Conservation (phyloP, 2,797 vertebrate genomes). For the Aselliscus stoliczkanus region DNA sequence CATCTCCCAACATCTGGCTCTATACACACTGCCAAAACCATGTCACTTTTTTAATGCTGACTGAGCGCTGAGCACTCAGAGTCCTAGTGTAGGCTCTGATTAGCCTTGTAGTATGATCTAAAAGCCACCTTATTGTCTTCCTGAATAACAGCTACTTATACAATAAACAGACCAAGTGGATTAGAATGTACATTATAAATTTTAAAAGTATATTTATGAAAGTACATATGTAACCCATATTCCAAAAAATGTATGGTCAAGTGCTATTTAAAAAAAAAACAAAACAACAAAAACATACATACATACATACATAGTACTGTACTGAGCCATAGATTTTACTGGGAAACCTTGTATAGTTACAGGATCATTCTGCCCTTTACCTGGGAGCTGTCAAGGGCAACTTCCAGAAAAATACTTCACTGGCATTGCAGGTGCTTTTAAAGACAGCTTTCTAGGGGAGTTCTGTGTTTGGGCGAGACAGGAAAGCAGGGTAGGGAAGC, state of each 20-base stretch:
- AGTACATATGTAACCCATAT: not conserved
- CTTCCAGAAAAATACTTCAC: not conserved
- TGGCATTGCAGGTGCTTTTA: not conserved
- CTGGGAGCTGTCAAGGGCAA: not conserved
- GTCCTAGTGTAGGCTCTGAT: constrained; percentile 3
- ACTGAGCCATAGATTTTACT: not conserved
- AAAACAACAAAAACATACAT: not conserved
- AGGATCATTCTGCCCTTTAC: not conserved
- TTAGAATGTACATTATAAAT: not conserved
- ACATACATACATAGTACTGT: not conserved
- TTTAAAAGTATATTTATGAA: constrained; percentile 27
- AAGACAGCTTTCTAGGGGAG: constrained; percentile 7
- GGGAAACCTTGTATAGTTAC: not conserved
- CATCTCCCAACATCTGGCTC: constrained; percentile 64
- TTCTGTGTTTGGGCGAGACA: not conserved
- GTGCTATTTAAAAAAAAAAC: not conserved
- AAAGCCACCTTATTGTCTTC: constrained; percentile 7
- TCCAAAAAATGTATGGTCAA: constrained; percentile 9
- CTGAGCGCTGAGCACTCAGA: constrained; percentile 38
- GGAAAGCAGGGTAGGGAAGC: not conserved
- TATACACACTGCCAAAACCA: constrained; percentile 55
- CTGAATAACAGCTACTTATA: not conserved
- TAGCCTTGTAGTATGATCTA: not conserved
- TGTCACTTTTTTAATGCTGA: constrained; percentile 55
- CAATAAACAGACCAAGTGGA: constrained; percentile 9